A percentile compares a stretch with the other conserved stretches of the same genome.
Conservation (phyloP, 1,140 invertebrate species). For the Pogonognathellus flavescens region DNA sequence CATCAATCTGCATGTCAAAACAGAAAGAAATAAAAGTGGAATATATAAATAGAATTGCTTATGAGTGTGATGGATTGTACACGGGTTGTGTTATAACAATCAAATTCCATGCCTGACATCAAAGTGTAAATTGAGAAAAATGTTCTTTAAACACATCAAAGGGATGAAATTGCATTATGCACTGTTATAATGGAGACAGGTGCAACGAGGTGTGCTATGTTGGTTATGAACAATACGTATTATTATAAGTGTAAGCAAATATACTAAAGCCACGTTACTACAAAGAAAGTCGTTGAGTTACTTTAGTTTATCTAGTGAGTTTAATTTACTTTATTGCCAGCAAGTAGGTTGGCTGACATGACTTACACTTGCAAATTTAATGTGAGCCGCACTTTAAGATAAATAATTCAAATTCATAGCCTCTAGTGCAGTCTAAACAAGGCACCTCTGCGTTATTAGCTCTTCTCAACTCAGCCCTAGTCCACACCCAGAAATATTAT, state of each 20-base stretch:
- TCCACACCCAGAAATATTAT: slow-evolving; percentile 48
- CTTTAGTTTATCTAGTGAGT: background rate
- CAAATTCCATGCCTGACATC: too few species aligned
- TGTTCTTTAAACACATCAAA: too few species aligned
- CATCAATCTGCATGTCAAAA: too few species aligned
- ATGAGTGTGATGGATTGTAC: too few species aligned
- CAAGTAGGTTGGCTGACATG: slow-evolving; percentile 8
- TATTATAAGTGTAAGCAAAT: background rate
- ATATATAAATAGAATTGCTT: too few species aligned
- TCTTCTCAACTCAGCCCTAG: slow-evolving; percentile 1
- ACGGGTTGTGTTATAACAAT: too few species aligned
- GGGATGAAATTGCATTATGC: too few species aligned
- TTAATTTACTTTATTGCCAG: background rate
- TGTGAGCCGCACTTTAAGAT: slow-evolving; percentile 11
- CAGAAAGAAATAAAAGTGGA: too few species aligned
- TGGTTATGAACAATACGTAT: too few species aligned
- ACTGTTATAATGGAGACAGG: too few species aligned
- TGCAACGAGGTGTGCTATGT: too few species aligned
- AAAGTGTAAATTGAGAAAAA: too few species aligned
- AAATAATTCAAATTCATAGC: slow-evolving; percentile 47
- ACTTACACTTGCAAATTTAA: slow-evolving; percentile 21
- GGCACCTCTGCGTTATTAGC: slow-evolving; percentile 38
- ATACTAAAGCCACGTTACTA: background rate
- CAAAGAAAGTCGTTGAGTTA: background rate
- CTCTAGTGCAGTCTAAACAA: slow-evolving; percentile 35